phyloP scores from a whole-genome alignment of 2,113 vertebrate genomes.

The Centropus bengalensis region DNA sequence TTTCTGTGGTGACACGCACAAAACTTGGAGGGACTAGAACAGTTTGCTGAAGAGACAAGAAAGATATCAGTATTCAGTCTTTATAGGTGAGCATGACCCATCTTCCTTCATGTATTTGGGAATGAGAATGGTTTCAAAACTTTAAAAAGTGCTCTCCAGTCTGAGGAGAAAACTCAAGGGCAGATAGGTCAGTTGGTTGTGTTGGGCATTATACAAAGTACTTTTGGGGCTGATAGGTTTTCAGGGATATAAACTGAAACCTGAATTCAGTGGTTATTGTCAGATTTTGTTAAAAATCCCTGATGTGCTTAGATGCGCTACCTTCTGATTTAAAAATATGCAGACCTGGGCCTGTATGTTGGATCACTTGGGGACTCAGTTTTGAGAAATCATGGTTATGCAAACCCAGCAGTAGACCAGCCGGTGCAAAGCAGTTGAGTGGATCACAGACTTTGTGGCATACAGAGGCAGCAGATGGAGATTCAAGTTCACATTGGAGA shows the following conservation, averaged over 20 bases:
- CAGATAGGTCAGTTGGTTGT: background rate
- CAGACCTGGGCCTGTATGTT: background rate
- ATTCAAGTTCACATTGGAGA: background rate
- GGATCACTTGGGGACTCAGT: background rate
- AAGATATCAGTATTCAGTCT: background rate
- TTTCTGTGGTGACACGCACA: background rate
- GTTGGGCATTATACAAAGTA: background rate
- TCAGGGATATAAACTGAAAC: background rate
- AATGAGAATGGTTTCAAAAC: background rate
- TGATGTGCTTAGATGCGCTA: background rate
- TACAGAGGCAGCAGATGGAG: constrained; percentile 22
- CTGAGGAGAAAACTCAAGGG: background rate
- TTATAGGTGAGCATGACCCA: background rate
- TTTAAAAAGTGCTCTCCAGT: background rate
- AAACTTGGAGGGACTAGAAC: background rate
- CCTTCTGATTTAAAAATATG: background rate
- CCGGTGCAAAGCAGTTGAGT: constrained; percentile 7
- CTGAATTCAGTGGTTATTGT: background rate
- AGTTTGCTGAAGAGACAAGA: background rate
- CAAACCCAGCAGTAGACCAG: constrained; percentile 5
- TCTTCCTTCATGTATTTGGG: background rate
- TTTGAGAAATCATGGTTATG: background rate
- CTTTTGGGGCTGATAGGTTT: background rate
- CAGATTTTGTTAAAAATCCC: background rate
- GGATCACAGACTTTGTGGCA: constrained; percentile 31